Percentiles rank a stretch among this genome's conserved stretches.
Conservation (phyloP, 2,113 vertebrate genomes). For the Smithornis capensis region DNA sequence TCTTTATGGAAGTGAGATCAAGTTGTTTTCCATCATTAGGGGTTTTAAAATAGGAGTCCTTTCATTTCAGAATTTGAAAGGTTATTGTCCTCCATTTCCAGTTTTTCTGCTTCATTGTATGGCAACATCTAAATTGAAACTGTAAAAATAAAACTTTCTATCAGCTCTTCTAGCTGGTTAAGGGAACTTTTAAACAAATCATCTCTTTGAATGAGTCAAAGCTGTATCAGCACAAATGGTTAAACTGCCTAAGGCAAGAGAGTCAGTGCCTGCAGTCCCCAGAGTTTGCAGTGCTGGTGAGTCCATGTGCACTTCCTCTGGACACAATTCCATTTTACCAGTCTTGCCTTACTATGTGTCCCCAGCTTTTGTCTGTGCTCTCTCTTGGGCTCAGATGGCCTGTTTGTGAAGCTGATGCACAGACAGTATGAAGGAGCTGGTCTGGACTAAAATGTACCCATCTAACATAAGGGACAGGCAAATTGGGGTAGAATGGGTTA, state of each 20-base stretch:
- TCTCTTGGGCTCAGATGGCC: neutral
- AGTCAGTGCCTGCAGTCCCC: neutral
- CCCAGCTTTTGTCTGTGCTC: neutral
- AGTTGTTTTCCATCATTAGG: neutral
- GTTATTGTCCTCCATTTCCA: neutral
- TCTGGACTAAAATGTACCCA: neutral
- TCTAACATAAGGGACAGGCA: neutral
- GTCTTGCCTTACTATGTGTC: neutral
- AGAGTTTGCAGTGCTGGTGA: neutral
- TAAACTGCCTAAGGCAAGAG: neutral
- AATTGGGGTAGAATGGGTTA: neutral
- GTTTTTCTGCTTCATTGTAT: neutral
- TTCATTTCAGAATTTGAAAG: neutral
- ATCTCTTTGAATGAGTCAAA: neutral
- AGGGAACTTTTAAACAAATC: neutral
- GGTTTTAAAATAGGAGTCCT: neutral
- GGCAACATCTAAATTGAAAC: neutral
- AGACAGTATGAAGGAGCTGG: neutral
- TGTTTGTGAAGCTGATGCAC: neutral
- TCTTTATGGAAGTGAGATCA: accelerated
- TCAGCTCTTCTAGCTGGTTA: neutral
- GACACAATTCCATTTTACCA: neutral
- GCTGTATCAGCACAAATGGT: neutral
- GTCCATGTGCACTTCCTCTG: neutral
- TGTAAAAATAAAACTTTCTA: neutral